These are phyloP conservation scores for Leptoteleia sp. DNA, from an alignment of 1,140 invertebrate genomes.

Conservation along the genomic window DNA sequence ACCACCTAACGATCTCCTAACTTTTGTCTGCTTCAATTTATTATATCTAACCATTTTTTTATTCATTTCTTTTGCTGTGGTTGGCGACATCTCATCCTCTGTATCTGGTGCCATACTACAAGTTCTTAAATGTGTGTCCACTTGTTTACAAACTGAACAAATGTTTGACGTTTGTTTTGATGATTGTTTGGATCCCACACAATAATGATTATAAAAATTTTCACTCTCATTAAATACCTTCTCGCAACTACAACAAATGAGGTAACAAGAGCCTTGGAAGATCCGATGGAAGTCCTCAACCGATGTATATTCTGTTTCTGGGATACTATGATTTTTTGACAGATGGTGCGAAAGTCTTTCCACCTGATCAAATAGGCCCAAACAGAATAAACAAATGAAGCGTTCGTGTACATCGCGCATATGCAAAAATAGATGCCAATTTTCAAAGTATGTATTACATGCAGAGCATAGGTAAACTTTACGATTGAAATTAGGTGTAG, in stretches of 20 bases:
- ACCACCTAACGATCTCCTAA: slow-evolving; percentile 2
- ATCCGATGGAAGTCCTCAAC: slow-evolving; percentile 85
- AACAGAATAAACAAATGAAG: slow-evolving; percentile 89
- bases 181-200: slow-evolving; percentile 72
- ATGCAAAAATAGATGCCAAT: slow-evolving; percentile 91
- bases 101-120: slow-evolving; percentile 70
- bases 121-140: slow-evolving; percentile 70
- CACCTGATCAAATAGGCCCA: slow-evolving; percentile 89
- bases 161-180: slow-evolving; percentile 44
- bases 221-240: slow-evolving; percentile 87
- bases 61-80: slow-evolving; percentile 16
- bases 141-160: slow-evolving; percentile 76
- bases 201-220: slow-evolving; percentile 87
- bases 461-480: slow-evolving; percentile 89
- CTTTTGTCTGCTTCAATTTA: slow-evolving; percentile 37
- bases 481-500: slow-evolving; percentile 82
- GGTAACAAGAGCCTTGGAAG: slow-evolving; percentile 85
- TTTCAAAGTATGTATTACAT: slow-evolving; percentile 90
- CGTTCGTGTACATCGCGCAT: slow-evolving; percentile 89
- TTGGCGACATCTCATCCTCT: slow-evolving; percentile 48
- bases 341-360: slow-evolving; percentile 89
- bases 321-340: slow-evolving; percentile 87
- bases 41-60: slow-evolving; percentile 43
- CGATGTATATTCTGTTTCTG: slow-evolving; percentile 84
- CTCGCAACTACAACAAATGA: slow-evolving; percentile 90